These are phyloP conservation scores for Prionace glauca DNA, from an alignment of 2,797 vertebrate species.

Conservation along the genomic window DNA sequence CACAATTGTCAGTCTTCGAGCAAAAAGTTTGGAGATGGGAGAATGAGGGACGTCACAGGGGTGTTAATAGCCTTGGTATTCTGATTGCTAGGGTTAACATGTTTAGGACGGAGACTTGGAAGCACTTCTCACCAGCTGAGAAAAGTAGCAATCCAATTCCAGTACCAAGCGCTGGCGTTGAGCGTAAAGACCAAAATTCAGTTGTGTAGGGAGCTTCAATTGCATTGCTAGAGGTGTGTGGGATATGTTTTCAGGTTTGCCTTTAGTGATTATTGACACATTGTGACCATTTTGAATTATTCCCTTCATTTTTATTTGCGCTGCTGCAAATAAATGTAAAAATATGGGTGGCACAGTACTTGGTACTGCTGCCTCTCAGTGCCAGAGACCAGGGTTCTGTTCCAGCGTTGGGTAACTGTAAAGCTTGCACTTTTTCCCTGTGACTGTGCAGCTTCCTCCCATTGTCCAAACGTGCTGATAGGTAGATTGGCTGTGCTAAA, in stretches of 20 bases:
- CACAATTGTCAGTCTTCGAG: background rate
- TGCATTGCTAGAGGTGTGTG: background rate
- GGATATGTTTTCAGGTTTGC: background rate
- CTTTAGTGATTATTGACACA: background rate
- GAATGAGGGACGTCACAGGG: background rate
- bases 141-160: background rate
- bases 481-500: too few relatives aligned
- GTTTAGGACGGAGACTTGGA: background rate
- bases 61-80: background rate
- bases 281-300: background rate
- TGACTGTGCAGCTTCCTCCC: too few relatives aligned
- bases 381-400: too few relatives aligned
- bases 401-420: too few relatives aligned
- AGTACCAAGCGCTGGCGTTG: background rate
- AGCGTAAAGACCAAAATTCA: background rate
- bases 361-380: too few relatives aligned
- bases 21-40: background rate
- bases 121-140: too few relatives aligned
- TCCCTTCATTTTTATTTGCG: background rate
- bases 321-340: too few relatives aligned
- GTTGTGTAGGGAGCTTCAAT: background rate
- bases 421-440: too few relatives aligned
- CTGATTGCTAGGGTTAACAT: background rate
- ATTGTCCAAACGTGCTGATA: too few relatives aligned
- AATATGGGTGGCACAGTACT: too few relatives aligned